These are phyloP conservation scores for Ridgeia piscesae DNA, from an alignment of 1,140 invertebrate genomes.

Conservation along the genomic window DNA sequence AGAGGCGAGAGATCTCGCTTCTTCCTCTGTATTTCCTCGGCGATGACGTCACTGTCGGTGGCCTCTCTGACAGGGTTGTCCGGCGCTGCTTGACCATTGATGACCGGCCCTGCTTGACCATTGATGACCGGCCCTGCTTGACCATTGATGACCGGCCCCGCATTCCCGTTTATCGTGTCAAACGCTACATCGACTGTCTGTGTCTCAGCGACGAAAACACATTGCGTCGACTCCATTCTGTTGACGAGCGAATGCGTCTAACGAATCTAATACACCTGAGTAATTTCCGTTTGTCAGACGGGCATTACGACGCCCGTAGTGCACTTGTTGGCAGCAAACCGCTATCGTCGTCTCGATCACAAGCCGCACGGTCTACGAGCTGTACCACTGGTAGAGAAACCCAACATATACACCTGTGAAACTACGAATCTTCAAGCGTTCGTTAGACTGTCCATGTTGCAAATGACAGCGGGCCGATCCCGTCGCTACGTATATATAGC, in stretches of 20 bases:
- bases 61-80: not conserved
- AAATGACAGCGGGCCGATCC: not conserved
- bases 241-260: not conserved
- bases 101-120: not conserved
- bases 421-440: not conserved
- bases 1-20: not conserved
- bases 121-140: not conserved
- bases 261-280: no score
- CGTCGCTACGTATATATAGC: not conserved
- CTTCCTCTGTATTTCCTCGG: conserved; percentile 7
- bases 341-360: no score
- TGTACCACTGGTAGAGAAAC: no score
- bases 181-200: not conserved
- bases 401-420: not conserved
- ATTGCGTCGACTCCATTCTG: not conserved
- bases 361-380: no score
- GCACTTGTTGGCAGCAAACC: no score
- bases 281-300: no score
- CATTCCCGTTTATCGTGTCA: not conserved
- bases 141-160: not conserved
- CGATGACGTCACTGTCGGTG: not conserved
- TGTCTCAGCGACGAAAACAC: not conserved
- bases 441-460: not conserved
- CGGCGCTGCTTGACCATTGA: not conserved
- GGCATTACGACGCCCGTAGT: no score